These are phyloP conservation scores for Squalus acanthias DNA, from an alignment of 2,797 vertebrate genomes.

Conservation along the genomic window DNA sequence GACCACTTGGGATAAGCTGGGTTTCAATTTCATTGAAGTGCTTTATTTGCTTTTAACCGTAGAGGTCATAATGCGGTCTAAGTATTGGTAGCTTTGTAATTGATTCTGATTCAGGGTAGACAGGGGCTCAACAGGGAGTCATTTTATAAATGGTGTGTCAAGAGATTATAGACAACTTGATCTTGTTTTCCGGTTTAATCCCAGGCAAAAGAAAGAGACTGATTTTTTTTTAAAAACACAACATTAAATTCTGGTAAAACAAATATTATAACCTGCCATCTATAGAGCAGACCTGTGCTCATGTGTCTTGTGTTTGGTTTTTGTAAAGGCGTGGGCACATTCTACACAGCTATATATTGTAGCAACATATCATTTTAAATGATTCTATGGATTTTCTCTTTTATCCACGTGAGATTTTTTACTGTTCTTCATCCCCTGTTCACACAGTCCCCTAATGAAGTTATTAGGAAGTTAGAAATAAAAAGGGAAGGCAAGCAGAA, in stretches of 20 bases:
- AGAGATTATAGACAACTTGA: not conserved
- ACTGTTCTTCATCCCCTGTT: not conserved
- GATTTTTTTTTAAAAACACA: not conserved
- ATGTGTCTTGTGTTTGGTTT: not conserved
- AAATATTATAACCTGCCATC: not conserved
- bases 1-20: not conserved
- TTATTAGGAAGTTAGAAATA: not conserved
- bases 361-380: not conserved
- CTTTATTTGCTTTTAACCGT: not conserved
- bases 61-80: not conserved
- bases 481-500: not conserved
- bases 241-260: not conserved
- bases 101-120: not conserved
- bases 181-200: too few species aligned
- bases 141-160: slow-evolving; percentile 11
- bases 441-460: too few species aligned
- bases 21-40: not conserved
- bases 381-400: not conserved
- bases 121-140: not conserved
- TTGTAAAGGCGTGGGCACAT: not conserved
- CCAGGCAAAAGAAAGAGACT: not conserved
- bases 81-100: not conserved
- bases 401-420: not conserved
- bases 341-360: not conserved
- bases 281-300: too few species aligned